Evolutionary conservation across 2,113 vertebrate genomes (phyloP).

Genomic region (Pandion haliaetus): DNA sequence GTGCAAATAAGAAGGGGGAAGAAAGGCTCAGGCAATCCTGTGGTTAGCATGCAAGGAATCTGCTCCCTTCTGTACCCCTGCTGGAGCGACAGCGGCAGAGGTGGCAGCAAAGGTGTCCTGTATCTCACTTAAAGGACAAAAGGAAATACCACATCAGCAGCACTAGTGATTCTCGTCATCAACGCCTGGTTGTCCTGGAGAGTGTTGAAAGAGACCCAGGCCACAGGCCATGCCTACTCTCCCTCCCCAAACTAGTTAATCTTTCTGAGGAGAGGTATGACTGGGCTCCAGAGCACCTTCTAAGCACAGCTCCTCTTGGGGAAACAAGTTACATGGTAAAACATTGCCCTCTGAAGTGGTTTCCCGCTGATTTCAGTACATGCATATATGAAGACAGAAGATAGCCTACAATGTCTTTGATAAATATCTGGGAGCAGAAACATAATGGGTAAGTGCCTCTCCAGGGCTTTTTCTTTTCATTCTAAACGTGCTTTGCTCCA

Average conservation of each 20-base stretch:
- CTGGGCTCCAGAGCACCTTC: neutral
- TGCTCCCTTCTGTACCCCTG: neutral
- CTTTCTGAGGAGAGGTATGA: neutral
- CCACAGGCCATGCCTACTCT: neutral
- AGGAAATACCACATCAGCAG: conserved; percentile 24
- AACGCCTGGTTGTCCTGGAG: neutral
- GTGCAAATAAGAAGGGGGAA: neutral
- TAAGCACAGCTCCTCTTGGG: neutral
- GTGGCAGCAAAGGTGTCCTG: neutral
- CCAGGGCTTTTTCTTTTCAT: neutral
- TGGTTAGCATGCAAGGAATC: neutral
- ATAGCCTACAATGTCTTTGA: neutral
- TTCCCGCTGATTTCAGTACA: neutral
- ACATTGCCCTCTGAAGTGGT: neutral
- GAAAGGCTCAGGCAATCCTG: neutral
- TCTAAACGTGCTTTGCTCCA: neutral
- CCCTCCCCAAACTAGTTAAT: neutral
- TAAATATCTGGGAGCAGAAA: neutral
- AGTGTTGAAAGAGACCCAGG: neutral
- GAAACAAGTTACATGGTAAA: rapidly evolving
- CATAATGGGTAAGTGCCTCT: neutral
- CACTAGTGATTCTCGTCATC: neutral
- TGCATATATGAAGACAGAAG: neutral
- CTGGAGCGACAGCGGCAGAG: neutral
- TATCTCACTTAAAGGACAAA: neutral